Evolutionary conservation across 2,797 vertebrate species (phyloP).

Genomic region (Pteropus rufus): DNA sequence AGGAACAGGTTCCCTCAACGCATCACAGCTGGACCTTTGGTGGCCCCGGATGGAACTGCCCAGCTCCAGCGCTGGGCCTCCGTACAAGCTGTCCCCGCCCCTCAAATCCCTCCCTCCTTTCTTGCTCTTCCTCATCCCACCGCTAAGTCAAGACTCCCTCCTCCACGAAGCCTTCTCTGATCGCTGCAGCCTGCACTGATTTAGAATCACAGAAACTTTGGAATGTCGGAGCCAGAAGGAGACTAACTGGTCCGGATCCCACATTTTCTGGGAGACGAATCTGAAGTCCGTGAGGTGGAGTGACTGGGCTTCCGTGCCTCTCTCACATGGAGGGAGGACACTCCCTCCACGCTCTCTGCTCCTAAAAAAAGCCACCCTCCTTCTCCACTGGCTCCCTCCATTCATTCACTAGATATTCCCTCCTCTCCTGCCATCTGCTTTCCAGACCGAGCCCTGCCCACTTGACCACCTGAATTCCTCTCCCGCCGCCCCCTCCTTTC

Average conservation of each 20-base stretch:
- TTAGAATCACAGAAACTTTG: neutral
- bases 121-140: neutral
- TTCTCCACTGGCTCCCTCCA: neutral
- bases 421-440: neutral
- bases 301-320: neutral
- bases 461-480: neutral
- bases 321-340: neutral
- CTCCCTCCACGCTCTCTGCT: neutral
- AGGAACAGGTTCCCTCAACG: accelerated
- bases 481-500: neutral
- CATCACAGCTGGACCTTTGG: neutral
- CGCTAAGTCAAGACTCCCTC: neutral
- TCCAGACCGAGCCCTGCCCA: neutral
- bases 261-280: neutral
- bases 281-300: accelerated
- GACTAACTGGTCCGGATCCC: neutral
- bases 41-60: neutral
- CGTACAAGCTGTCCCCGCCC: neutral
- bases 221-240: neutral
- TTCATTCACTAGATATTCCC: neutral
- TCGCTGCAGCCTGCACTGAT: neutral
- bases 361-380: neutral
- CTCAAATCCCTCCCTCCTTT: neutral
- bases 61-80: neutral
- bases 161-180: neutral